phyloP scores from a whole-genome alignment of 2,797 vertebrate species.

The Hippoglossus hippoglossus region DNA sequence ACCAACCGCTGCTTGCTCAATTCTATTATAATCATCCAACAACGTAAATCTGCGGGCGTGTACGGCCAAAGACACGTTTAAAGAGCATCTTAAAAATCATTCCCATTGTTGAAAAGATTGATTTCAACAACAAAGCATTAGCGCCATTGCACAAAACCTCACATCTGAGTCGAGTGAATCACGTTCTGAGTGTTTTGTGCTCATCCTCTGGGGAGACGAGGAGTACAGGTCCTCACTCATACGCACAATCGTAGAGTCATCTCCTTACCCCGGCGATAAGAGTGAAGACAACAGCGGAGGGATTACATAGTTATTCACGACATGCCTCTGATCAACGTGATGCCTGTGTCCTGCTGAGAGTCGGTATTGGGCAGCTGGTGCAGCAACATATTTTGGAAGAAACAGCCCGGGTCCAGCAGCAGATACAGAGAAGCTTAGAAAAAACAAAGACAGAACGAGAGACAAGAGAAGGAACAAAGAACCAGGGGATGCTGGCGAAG shows the following conservation, averaged over 20 bases:
- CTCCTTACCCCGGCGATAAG: slow-evolving; percentile 10
- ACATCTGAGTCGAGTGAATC: not conserved
- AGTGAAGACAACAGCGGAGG: slow-evolving; percentile 24
- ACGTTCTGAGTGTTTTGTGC: slow-evolving; percentile 6
- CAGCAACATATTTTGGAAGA: slow-evolving; percentile 2
- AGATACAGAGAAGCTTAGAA: slow-evolving; percentile 34
- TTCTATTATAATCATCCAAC: slow-evolving; percentile 64
- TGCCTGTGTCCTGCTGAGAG: slow-evolving; percentile 51
- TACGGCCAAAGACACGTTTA: slow-evolving; percentile 39
- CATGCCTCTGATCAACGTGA: slow-evolving; percentile 50
- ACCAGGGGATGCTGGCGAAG: slow-evolving; percentile 7
- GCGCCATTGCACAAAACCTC: not conserved
- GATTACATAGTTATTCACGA: slow-evolving; percentile 40
- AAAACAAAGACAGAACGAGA: slow-evolving; percentile 8
- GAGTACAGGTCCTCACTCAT: slow-evolving; percentile 17
- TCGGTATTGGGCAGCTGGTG: slow-evolving; percentile 37
- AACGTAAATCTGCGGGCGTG: slow-evolving; percentile 64
- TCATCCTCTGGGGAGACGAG: slow-evolving; percentile 11
- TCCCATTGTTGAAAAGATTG: slow-evolving; percentile 38
- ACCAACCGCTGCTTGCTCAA: slow-evolving; percentile 51
- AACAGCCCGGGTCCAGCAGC: slow-evolving; percentile 21
- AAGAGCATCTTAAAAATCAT: slow-evolving; percentile 11
- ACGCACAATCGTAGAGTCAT: slow-evolving; percentile 17
- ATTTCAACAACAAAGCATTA: slow-evolving; percentile 21
- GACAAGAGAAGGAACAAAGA: slow-evolving; percentile 43